Evolutionary conservation across 2,888 invertebrate genomes (phyloP).

Genomic region (Encarsia formosa): DNA sequence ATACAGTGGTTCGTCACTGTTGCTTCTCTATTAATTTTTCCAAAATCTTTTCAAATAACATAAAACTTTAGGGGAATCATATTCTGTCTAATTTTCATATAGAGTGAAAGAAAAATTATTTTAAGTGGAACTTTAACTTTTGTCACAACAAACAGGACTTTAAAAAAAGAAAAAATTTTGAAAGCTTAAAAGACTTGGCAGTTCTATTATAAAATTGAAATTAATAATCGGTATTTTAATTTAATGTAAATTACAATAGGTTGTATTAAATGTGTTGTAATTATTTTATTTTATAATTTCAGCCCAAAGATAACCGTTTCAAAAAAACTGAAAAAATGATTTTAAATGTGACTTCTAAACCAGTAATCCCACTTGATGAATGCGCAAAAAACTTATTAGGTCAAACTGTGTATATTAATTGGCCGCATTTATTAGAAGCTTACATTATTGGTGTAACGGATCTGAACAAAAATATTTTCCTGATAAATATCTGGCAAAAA

Average conservation of each 20-base stretch:
- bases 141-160: too few relatives aligned
- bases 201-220: too few relatives aligned
- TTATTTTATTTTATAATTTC: constrained; percentile 14
- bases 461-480: constrained; percentile 41
- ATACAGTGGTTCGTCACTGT: too few relatives aligned
- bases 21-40: too few relatives aligned
- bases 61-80: too few relatives aligned
- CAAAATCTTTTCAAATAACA: too few relatives aligned
- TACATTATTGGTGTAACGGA: constrained; percentile 66
- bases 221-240: too few relatives aligned
- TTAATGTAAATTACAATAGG: not conserved
- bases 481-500: constrained; percentile 28
- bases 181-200: too few relatives aligned
- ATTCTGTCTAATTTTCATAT: too few relatives aligned
- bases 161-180: too few relatives aligned
- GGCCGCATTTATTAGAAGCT: constrained; percentile 88
- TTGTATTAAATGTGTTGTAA: not conserved
- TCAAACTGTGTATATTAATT: constrained; percentile 74
- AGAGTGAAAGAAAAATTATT: too few relatives aligned
- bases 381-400: constrained; percentile 67
- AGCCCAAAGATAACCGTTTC: not conserved
- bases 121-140: too few relatives aligned
- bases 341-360: constrained; percentile 57
- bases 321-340: constrained; percentile 57
- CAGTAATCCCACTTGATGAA: constrained; percentile 51